phyloP scores from a whole-genome alignment of 2,888 invertebrate species.

The Lacanobia oleracea region DNA sequence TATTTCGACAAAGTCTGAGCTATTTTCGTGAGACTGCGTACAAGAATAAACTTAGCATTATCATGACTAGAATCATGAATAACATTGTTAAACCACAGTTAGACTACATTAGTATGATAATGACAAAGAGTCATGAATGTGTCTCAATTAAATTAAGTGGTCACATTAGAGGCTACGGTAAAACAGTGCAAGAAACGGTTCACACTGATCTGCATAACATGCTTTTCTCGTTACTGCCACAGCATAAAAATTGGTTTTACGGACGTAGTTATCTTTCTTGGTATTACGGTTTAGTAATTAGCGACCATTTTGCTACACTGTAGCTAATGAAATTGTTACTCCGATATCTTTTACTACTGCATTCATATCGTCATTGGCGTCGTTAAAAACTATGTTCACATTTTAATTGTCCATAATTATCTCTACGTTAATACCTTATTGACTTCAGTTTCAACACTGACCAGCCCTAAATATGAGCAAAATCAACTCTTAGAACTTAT shows the following conservation, averaged over 20 bases:
- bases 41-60: conserved; percentile 19
- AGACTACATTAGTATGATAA: conserved; percentile 59
- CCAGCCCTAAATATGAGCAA: not conserved
- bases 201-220: conserved; percentile 36
- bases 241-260: conserved; percentile 36
- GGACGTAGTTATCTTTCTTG: conserved; percentile 21
- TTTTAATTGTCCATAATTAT: not conserved
- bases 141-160: conserved; percentile 59
- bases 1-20: not conserved
- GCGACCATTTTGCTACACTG: conserved; percentile 1
- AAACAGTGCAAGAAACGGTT: conserved; percentile 37
- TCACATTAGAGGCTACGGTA: conserved; percentile 32
- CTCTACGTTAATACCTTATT: not conserved
- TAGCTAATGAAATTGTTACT: not conserved
- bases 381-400: not conserved
- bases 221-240: conserved; percentile 47
- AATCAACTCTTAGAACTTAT: too few species aligned
- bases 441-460: not conserved
- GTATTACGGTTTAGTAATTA: conserved; percentile 10
- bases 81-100: conserved; percentile 47
- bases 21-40: conserved; percentile 15
- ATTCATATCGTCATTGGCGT: not conserved
- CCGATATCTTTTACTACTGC: not conserved
- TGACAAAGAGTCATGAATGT: conserved; percentile 50
- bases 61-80: conserved; percentile 42